Percentiles rank a stretch among this genome's conserved stretches.
Conservation (phyloP, 2,113 vertebrate genomes). For the Oreochromis spilurus region DNA sequence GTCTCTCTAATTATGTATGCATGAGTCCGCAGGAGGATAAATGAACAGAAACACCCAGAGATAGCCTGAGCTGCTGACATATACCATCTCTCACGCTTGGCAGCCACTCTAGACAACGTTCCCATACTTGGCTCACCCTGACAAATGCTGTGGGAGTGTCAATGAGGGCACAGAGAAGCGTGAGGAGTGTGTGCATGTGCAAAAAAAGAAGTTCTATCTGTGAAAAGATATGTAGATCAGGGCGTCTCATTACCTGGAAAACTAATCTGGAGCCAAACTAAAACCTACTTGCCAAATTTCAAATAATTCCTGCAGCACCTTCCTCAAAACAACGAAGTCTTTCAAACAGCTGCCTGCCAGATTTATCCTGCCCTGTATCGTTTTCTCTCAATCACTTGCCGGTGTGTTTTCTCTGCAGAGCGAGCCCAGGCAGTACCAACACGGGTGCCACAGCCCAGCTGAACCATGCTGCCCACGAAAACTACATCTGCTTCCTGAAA, state of each 20-base stretch:
- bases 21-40: constrained; percentile 28
- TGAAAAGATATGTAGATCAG: constrained; percentile 7
- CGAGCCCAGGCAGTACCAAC: not conserved
- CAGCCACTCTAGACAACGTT: constrained; percentile 36
- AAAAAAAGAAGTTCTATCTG: not conserved
- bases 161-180: not conserved
- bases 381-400: not conserved
- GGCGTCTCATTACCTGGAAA: constrained; percentile 6
- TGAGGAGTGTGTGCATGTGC: not conserved
- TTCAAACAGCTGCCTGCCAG: not conserved
- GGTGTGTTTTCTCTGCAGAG: not conserved
- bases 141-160: constrained; percentile 45
- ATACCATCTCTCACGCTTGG: constrained; percentile 45
- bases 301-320: not conserved
- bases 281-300: not conserved
- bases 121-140: constrained; percentile 45
- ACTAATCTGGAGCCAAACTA: not conserved
- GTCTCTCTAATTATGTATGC: constrained; percentile 35
- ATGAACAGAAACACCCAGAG: constrained; percentile 46
- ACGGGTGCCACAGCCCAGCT: not conserved
- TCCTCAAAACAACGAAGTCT: not conserved
- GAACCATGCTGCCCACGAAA: constrained; percentile 15
- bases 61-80: constrained; percentile 40
- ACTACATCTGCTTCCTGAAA: constrained; percentile 62
- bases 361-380: not conserved